Conservation (phyloP, 2,113 vertebrate genomes). For the Aramus guarauna region DNA sequence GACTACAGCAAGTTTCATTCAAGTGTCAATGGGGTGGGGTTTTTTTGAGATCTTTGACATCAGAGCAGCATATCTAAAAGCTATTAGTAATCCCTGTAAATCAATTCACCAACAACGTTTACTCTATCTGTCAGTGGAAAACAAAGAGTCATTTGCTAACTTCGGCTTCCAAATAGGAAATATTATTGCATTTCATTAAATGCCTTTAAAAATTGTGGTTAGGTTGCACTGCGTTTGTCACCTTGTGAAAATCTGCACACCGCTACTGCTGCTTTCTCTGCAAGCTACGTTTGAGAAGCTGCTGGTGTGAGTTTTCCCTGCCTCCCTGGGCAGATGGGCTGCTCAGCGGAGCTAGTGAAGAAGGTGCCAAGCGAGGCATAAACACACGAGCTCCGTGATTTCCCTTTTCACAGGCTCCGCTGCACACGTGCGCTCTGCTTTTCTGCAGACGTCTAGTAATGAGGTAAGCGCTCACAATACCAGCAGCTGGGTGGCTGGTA, state of each 20-base stretch:
- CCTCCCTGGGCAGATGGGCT: accelerated
- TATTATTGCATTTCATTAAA: neutral
- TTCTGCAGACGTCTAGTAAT: neutral
- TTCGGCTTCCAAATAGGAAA: neutral
- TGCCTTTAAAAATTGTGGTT: neutral
- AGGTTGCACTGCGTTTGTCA: neutral
- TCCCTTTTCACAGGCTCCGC: neutral
- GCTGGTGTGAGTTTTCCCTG: neutral
- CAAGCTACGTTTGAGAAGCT: neutral
- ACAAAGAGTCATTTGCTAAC: neutral
- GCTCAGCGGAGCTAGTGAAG: neutral
- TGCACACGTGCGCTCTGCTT: neutral
- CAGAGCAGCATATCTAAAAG: neutral
- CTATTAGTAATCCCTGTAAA: neutral
- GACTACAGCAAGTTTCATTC: neutral
- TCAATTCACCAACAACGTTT: neutral
- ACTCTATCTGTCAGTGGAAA: neutral
- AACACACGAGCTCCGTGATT: accelerated
- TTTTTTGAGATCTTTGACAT: neutral
- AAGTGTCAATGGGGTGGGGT: accelerated
- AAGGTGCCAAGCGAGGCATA: accelerated
- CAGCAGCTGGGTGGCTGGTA: neutral
- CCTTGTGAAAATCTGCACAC: neutral
- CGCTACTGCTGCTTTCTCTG: accelerated
- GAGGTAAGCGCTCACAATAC: neutral